A percentile compares a stretch with the other conserved stretches of the same genome.
These are phyloP conservation scores for Drosophila koepferae DNA, from an alignment of 2,888 invertebrate species.

Conservation along the genomic window DNA sequence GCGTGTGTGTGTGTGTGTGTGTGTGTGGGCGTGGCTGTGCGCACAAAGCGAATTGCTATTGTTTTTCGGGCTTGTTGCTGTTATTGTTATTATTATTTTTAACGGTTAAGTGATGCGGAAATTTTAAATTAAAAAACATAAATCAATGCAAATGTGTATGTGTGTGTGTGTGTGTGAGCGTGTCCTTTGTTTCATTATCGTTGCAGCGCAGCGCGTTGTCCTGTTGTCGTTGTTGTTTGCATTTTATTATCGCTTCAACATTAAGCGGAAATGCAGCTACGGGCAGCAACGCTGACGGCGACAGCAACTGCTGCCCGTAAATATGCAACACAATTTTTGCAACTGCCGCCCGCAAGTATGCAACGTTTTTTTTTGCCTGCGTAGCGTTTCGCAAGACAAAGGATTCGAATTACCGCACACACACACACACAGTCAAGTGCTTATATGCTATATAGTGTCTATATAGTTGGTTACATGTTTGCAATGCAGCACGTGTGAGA, in stretches of 20 bases:
- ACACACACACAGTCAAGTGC: constrained; percentile 12
- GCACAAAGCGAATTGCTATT: constrained; percentile 50
- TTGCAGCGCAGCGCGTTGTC: constrained; percentile 39
- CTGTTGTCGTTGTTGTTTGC: constrained; percentile 47
- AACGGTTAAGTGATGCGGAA: constrained; percentile 84
- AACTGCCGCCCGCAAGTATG: constrained; percentile 66
- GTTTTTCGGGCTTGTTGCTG: constrained; percentile 41
- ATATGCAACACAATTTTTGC: constrained; percentile 5
- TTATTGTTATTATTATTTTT: constrained; percentile 67
- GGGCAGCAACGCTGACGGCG: constrained; percentile 43
- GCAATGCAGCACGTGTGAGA: constrained; percentile 8
- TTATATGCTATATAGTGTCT: constrained; percentile 11
- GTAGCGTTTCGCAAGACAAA: constrained; percentile 55
- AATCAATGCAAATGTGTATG: constrained; percentile 80
- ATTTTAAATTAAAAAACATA: constrained; percentile 85
- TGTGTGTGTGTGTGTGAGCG: constrained; percentile 36
- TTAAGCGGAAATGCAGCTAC: constrained; percentile 82
- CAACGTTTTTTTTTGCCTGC: constrained; percentile 58
- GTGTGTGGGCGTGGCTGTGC: constrained; percentile 25
- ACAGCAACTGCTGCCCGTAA: constrained; percentile 11
- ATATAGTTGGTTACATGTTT: constrained; percentile 27
- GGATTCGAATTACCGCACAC: constrained; percentile 48
- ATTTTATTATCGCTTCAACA: constrained; percentile 83
- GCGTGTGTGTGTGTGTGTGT: constrained; percentile 3
- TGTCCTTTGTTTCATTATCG: constrained; percentile 51